phyloP scores from a whole-genome alignment of 2,888 invertebrate genomes.

The Andrena trimmerana region DNA sequence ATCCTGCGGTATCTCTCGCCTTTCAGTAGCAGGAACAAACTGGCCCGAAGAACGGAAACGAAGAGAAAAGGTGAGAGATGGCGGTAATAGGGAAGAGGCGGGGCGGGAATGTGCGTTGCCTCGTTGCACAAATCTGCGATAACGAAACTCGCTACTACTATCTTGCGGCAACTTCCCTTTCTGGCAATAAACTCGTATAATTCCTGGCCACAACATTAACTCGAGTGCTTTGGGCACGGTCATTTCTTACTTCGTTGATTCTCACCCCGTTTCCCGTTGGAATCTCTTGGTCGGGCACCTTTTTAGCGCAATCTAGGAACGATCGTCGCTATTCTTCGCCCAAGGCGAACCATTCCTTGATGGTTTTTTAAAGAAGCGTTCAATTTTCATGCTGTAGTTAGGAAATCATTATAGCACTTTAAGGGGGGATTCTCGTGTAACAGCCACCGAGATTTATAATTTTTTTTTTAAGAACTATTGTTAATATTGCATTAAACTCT shows the following conservation, averaged over 20 bases:
- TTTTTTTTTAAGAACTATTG: no score
- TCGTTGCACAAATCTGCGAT: conserved; percentile 79
- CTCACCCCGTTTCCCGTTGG: conserved; percentile 68
- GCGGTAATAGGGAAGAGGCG: conserved; percentile 23
- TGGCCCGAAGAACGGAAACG: conserved; percentile 18
- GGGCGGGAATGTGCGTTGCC: conserved; percentile 61
- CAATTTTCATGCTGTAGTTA: not conserved
- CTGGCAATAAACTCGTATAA: conserved; percentile 78
- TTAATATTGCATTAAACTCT: no score
- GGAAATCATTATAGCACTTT: not conserved
- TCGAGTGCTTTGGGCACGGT: conserved; percentile 72
- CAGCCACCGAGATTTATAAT: no score
- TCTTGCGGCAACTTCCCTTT: conserved; percentile 74
- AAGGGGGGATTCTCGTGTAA: no score
- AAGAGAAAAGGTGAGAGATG: conserved; percentile 33
- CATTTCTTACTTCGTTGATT: conserved; percentile 79
- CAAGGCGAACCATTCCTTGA: not conserved
- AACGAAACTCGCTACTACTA: conserved; percentile 75
- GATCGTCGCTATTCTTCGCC: conserved; percentile 42
- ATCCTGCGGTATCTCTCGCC: conserved; percentile 45
- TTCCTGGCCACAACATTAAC: conserved; percentile 71
- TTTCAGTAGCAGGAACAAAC: conserved; percentile 39
- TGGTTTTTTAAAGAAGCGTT: not conserved
- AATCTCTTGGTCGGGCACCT: conserved; percentile 66
- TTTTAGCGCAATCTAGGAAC: conserved; percentile 55